A percentile compares a stretch with the other conserved stretches of the same genome.
These are phyloP conservation scores for Glyphotaelius pellucidus DNA, from an alignment of 2,888 invertebrate species.

Conservation along the genomic window DNA sequence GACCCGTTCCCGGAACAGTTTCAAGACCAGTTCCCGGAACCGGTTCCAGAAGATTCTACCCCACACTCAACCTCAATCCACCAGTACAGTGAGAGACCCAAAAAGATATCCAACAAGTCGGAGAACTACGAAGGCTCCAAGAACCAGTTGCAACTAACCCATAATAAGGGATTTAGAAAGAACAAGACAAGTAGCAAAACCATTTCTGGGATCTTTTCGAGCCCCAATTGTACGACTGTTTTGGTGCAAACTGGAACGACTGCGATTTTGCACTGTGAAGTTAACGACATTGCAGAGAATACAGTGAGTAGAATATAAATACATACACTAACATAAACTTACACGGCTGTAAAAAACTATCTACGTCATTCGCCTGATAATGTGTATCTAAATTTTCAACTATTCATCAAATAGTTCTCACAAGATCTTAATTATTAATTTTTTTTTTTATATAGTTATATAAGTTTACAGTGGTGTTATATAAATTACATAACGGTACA, in stretches of 20 bases:
- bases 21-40: constrained; percentile 54
- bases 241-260: constrained; percentile 81
- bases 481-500: no score
- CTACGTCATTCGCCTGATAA: no score
- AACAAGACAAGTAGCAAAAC: constrained; percentile 55
- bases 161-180: constrained; percentile 57
- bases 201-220: constrained; percentile 76
- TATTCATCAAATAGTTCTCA: no score
- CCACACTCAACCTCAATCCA: constrained; percentile 28
- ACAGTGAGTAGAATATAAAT: constrained; percentile 74
- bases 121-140: constrained; percentile 59
- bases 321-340: no score
- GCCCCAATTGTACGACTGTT: constrained; percentile 80
- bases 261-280: constrained; percentile 80
- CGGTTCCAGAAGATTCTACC: constrained; percentile 37
- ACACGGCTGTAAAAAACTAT: no score
- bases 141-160: constrained; percentile 58
- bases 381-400: no score
- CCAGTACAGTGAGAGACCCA: constrained; percentile 56
- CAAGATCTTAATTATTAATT: no score
- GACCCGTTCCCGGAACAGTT: constrained; percentile 59
- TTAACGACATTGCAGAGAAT: constrained; percentile 80
- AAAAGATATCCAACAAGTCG: constrained; percentile 53
- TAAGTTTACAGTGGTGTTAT: no score
- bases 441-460: no score